Percentiles rank a stretch among this genome's conserved stretches.
These are phyloP conservation scores for Leucophenga montana DNA, from an alignment of 2,888 invertebrate genomes.

Conservation along the genomic window DNA sequence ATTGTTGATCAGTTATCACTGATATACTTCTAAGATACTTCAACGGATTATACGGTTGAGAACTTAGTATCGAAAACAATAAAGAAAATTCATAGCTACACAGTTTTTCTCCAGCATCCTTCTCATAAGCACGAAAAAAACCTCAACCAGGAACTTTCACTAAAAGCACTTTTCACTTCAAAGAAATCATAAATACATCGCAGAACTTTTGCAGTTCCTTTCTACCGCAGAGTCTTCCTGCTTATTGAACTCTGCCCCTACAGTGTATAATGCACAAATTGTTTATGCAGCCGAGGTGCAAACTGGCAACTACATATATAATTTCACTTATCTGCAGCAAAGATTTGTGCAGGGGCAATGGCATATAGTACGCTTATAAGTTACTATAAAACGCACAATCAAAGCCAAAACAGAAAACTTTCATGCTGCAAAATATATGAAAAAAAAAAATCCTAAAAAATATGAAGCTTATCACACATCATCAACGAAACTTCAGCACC, in stretches of 20 bases:
- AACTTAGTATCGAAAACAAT: no score
- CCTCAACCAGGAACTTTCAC: no score
- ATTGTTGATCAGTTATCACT: no score
- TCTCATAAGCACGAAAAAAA: no score
- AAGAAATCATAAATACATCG: no score
- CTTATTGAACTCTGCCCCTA: conserved; percentile 20
- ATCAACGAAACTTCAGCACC: conserved; percentile 67
- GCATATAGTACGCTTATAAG: background rate
- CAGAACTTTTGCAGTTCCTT: background rate
- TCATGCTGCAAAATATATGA: conserved; percentile 1
- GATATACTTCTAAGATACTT: no score
- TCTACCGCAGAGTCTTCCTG: background rate
- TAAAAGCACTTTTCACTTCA: no score
- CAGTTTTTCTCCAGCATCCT: no score
- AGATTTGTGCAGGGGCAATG: conserved; percentile 5
- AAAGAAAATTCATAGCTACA: no score
- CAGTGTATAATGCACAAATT: conserved; percentile 3
- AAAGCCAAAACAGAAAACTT: conserved; percentile 2
- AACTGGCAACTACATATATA: conserved; percentile 14
- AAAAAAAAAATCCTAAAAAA: conserved; percentile 48
- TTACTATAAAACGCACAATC: background rate
- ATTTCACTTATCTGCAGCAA: conserved; percentile 21
- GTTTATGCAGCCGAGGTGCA: background rate
- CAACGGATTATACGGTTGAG: no score
- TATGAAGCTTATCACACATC: conserved; percentile 69